These are phyloP conservation scores for Trichogramma pretiosum DNA, from an alignment of 1,140 invertebrate genomes.

Conservation along the genomic window DNA sequence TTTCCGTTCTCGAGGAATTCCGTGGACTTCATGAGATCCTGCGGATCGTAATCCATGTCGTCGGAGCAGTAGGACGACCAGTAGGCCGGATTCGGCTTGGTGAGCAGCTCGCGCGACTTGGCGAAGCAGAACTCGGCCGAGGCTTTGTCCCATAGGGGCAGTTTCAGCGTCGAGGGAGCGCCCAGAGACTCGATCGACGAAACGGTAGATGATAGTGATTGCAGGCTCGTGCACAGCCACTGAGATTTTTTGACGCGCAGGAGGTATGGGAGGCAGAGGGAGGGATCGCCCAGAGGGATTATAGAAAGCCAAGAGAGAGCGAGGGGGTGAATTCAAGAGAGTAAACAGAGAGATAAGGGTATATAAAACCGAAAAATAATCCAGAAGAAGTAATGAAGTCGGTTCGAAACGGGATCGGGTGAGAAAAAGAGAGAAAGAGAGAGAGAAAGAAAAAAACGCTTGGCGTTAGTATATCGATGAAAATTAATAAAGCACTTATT, in stretches of 20 bases:
- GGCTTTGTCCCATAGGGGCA: conserved; percentile 63
- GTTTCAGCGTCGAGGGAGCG: conserved; percentile 46
- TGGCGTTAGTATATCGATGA: conserved; percentile 30
- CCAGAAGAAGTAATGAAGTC: conserved; percentile 22
- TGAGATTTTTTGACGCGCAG: conserved; percentile 15
- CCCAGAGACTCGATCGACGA: conserved; percentile 46
- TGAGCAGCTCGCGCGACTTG: conserved; percentile 58
- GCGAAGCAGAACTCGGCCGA: conserved; percentile 66
- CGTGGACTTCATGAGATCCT: conserved; percentile 36
- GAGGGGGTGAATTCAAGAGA: not conserved
- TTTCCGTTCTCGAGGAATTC: conserved; percentile 39
- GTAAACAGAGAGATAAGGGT: conserved; percentile 12
- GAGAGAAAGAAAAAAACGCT: conserved; percentile 6
- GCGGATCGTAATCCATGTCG: conserved; percentile 38
- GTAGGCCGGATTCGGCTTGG: conserved; percentile 49
- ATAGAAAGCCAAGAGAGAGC: conserved; percentile 4
- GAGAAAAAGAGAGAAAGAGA: conserved; percentile 4
- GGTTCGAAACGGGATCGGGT: conserved; percentile 17
- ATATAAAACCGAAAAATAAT: conserved; percentile 17
- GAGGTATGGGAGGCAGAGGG: no score
- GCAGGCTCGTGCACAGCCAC: conserved; percentile 51
- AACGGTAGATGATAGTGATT: conserved; percentile 44
- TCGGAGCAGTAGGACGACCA: conserved; percentile 42
- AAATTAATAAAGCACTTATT: no score
- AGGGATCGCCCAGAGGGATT: not conserved